Percentiles rank a stretch among this genome's conserved stretches.
These are phyloP conservation scores for Palloptera scutellata DNA, from an alignment of 2,888 invertebrate species.

Conservation along the genomic window DNA sequence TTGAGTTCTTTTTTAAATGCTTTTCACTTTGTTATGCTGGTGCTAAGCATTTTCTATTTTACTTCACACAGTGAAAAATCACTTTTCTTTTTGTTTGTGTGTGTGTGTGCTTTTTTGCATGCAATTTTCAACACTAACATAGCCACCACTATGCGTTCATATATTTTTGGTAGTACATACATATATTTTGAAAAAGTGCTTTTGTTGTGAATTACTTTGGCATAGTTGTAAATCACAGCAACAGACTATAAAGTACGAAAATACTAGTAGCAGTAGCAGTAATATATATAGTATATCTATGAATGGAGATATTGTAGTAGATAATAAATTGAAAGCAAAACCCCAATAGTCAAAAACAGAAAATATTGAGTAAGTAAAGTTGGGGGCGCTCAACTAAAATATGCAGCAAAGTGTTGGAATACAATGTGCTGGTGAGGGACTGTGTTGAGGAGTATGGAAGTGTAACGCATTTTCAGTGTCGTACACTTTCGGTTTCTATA, in stretches of 20 bases:
- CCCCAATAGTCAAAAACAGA: not conserved
- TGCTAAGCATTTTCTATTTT: too few relatives aligned
- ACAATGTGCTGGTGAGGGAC: not conserved
- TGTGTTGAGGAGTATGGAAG: not conserved
- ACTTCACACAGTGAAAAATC: not conserved
- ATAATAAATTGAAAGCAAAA: constrained; percentile 29
- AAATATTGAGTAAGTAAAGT: not conserved
- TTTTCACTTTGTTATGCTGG: not conserved
- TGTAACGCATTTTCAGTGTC: not conserved
- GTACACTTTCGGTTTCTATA: too few relatives aligned
- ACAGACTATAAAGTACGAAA: constrained; percentile 30
- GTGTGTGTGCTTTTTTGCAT: not conserved
- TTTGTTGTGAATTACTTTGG: constrained; percentile 41
- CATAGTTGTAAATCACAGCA: constrained; percentile 45
- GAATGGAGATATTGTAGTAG: constrained; percentile 15
- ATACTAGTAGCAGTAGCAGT: not conserved
- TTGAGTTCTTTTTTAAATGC: not conserved
- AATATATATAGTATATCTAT: constrained; percentile 10
- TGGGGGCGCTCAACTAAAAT: not conserved
- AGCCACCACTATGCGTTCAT: not conserved
- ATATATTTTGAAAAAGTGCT: constrained; percentile 18
- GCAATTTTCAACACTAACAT: not conserved
- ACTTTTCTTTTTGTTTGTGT: not conserved
- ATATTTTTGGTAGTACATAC: not conserved
- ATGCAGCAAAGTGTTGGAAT: not conserved